Conservation (phyloP, 2,797 vertebrate species). For the Aphelocoma californica region DNA sequence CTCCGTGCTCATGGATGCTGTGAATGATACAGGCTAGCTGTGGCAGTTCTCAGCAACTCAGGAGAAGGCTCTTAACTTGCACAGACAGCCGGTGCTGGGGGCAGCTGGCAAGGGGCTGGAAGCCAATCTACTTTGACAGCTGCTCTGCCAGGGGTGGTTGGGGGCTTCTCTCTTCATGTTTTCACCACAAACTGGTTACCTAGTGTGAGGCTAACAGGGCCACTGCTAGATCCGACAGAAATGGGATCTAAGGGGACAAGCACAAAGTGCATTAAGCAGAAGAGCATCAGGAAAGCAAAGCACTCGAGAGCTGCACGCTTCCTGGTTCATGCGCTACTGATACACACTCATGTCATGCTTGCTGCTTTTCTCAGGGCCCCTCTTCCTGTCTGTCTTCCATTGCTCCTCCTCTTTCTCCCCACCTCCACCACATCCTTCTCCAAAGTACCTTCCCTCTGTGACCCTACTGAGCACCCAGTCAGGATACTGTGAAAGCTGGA, state of each 20-base stretch:
- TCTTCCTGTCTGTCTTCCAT: neutral
- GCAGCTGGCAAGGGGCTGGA: conserved; percentile 49
- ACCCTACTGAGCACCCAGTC: neutral
- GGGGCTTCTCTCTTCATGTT: conserved; percentile 37
- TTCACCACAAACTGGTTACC: conserved; percentile 50
- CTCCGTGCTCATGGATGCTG: conserved; percentile 13
- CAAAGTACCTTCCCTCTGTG: neutral
- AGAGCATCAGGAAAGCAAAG: conserved; percentile 29
- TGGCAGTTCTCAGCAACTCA: conserved; percentile 62
- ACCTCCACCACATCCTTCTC: neutral
- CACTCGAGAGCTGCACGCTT: neutral
- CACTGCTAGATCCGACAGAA: neutral
- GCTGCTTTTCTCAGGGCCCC: neutral
- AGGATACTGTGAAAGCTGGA: neutral
- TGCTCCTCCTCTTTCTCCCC: neutral
- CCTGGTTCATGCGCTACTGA: neutral
- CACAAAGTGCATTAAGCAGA: neutral
- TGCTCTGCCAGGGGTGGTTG: conserved; percentile 19
- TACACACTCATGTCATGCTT: neutral
- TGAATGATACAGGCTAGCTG: conserved; percentile 59
- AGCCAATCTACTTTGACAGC: conserved; percentile 51
- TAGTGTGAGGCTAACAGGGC: conserved; percentile 30
- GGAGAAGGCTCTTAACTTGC: conserved; percentile 17
- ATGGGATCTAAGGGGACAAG: conserved; percentile 21
- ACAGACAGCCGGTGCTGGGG: conserved; percentile 41